Percentiles rank a stretch among this genome's conserved stretches.
phyloP scores from a whole-genome alignment of 2,797 vertebrate genomes.

The Diceros bicornis region DNA sequence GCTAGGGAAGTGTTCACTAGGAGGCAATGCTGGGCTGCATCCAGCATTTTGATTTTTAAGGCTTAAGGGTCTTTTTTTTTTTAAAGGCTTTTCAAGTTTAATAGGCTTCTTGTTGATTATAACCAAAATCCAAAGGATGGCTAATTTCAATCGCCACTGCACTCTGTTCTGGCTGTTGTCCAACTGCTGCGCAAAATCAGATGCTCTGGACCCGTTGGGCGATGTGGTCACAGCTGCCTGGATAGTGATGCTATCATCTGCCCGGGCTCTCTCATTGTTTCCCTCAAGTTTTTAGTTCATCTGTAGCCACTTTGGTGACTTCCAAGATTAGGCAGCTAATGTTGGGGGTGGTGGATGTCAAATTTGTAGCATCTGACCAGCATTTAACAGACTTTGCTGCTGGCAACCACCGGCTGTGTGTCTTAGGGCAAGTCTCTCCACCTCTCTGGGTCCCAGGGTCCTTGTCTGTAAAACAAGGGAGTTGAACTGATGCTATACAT shows the following conservation, averaged over 20 bases:
- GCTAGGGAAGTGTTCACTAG: too few species aligned
- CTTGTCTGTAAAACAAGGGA: not conserved
- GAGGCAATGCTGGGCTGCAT: not conserved
- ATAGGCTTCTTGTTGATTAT: constrained; percentile 24
- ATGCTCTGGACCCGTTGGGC: not conserved
- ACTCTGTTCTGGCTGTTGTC: not conserved
- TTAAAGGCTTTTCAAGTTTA: not conserved
- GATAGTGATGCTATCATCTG: not conserved
- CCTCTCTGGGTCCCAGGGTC: not conserved
- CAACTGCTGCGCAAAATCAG: not conserved
- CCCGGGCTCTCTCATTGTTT: not conserved
- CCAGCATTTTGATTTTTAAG: not conserved
- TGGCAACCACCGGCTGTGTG: not conserved
- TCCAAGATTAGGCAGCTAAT: not conserved
- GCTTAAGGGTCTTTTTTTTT: not conserved
- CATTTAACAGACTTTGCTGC: not conserved
- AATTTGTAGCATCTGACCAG: not conserved
- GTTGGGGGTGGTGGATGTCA: not conserved
- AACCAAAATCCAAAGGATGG: not conserved
- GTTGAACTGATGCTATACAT: not conserved
- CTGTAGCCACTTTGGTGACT: not conserved
- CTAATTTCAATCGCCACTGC: not conserved
- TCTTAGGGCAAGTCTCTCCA: not conserved
- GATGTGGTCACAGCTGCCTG: not conserved
- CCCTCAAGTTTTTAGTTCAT: not conserved